These are phyloP conservation scores for Ciconia boyciana DNA, from an alignment of 2,113 vertebrate genomes.

Conservation along the genomic window DNA sequence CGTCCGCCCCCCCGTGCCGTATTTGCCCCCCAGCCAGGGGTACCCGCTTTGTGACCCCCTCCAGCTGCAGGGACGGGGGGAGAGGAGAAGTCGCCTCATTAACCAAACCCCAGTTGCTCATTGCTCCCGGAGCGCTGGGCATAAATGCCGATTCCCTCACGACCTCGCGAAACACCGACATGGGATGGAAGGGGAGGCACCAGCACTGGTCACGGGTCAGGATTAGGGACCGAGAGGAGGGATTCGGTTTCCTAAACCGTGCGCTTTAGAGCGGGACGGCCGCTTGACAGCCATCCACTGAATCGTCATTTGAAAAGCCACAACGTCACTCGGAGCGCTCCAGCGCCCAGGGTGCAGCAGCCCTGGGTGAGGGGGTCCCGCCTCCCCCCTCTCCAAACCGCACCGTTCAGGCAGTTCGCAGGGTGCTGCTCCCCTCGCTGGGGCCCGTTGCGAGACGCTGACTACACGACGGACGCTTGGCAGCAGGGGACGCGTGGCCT, in stretches of 20 bases:
- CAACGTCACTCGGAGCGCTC: neutral
- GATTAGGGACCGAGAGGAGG: neutral
- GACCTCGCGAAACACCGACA: neutral
- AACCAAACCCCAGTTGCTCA: neutral
- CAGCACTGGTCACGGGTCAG: accelerated
- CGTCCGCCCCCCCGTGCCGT: accelerated
- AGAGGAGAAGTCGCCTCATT: neutral
- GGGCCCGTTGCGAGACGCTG: neutral
- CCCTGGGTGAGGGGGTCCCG: neutral
- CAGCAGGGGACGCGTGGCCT: neutral
- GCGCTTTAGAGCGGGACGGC: accelerated
- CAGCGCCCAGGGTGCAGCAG: neutral
- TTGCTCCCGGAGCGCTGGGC: too few species aligned
- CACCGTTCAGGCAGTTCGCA: too few species aligned
- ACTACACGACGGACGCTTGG: accelerated
- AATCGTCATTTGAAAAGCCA: accelerated
- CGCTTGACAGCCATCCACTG: neutral
- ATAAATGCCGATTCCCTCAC: neutral
- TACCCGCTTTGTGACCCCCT: neutral
- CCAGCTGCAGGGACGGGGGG: too few species aligned
- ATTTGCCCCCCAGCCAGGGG: neutral
- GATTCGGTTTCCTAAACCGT: too few species aligned
- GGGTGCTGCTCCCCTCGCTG: neutral
- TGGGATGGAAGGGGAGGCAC: too few species aligned
- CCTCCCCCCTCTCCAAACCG: neutral